Base-by-base conservation (phyloP, 1,140 invertebrate genomes). In the Mamestra configurata region DNA sequence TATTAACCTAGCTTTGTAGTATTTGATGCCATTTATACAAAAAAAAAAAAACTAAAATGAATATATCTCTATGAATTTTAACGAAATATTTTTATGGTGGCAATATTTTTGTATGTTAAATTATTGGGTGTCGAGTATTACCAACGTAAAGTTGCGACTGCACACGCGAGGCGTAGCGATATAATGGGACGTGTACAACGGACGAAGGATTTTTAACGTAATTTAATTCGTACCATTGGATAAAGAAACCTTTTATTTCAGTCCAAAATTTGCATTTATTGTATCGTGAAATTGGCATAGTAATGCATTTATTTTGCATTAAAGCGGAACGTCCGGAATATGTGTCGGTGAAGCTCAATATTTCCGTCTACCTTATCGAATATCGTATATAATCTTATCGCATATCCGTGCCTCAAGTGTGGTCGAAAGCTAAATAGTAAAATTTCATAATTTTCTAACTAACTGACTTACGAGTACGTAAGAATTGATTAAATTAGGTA, bases 1-100 rank as follows among this genome's bases (percentile, higher is more conserved):
- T 94, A 94, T 94, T 93, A 93, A 83, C 82, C 77, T 94, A 93
- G 92, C 82, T 90, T 81, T 88, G 61, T 92, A 92, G 84, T 91
- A 81, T 85, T 87, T 82, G 87, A 92, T 90, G 89, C 89, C 87
- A 90, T 92, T 90, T 84, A 87, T 66, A 90, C 85, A 87, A 43
- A 68, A 68, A 46, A 46, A 46, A 77, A 85, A 83, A 83, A 57
- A 70, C 10, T 70, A 57, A 55, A 53, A 75, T 77, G 46, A 77
- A 66, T 76, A 72, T 70, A 70, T 76, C 20, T 55, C 59, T 75
- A 80, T 75, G 59, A 78, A 79, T 71, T 72, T 59, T 73, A 75
- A 66, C 61, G 35, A 75, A 75, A 68, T 75, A 80, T 80, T 80
- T 80, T 80, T 80, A 80, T 71, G 46, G 46, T 73, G 71, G 59